Evolutionary conservation across 2,797 vertebrate species (phyloP).

Genomic region (Dendrocincla tyrannina): DNA sequence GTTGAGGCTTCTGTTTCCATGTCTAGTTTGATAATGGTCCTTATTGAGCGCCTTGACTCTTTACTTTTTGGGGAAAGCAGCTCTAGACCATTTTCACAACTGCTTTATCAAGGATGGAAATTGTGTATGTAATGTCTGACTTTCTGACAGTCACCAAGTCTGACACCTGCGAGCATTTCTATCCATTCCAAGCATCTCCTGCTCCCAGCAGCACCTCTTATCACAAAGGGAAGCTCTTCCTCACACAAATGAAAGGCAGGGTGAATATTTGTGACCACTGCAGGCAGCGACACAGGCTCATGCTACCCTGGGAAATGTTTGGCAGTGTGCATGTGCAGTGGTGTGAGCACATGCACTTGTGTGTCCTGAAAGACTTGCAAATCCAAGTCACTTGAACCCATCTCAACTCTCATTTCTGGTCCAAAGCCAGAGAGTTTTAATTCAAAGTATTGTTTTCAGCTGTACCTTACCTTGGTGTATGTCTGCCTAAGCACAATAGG

Average conservation of each 20-base stretch:
- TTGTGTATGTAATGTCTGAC: not conserved
- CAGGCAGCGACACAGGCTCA: not conserved
- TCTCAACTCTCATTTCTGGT: not conserved
- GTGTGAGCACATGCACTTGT: not conserved
- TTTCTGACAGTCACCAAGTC: not conserved
- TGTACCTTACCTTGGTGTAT: not conserved
- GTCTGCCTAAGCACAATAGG: not conserved
- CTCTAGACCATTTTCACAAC: not conserved
- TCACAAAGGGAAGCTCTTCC: not conserved
- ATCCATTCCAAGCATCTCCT: not conserved
- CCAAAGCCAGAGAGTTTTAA: not conserved
- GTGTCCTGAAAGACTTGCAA: not conserved
- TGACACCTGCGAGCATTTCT: not conserved
- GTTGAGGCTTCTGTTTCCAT: not conserved
- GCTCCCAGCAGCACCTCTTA: rapidly evolving
- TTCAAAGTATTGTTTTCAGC: not conserved
- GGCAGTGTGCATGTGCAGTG: not conserved
- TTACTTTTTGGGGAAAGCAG: not conserved
- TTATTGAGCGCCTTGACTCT: not conserved
- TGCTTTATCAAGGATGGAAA: not conserved
- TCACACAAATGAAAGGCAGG: rapidly evolving
- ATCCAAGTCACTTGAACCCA: not conserved
- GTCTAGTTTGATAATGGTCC: not conserved
- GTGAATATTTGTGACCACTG: not conserved
- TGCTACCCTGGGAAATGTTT: not conserved